phyloP scores from a whole-genome alignment of 2,888 invertebrate genomes.

The Agrotis puta region DNA sequence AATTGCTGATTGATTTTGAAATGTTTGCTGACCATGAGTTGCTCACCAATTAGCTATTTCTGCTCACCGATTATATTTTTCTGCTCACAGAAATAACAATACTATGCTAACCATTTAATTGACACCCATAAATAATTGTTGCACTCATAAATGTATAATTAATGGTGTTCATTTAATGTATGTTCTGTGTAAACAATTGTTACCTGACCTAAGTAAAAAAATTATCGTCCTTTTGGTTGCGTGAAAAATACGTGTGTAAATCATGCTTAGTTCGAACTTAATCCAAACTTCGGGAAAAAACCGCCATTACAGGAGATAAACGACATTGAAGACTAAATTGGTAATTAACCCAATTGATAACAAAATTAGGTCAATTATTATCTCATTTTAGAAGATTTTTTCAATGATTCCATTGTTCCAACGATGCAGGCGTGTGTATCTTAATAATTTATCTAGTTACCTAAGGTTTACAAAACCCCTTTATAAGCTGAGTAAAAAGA shows the following conservation, averaged over 20 bases:
- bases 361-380: conserved; percentile 21
- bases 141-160: no score
- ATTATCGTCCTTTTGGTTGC: neutral
- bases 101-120: no score
- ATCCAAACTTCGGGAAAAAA: neutral
- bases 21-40: no score
- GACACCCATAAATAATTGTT: no score
- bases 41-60: no score
- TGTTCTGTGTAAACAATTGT: no score
- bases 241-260: neutral
- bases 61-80: no score
- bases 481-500: neutral
- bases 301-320: neutral
- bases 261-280: neutral
- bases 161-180: no score
- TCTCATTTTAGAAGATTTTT: neutral
- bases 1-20: no score
- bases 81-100: no score
- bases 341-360: conserved; percentile 7
- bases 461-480: neutral
- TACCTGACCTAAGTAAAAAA: no score
- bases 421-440: neutral
- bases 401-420: no score
- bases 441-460: neutral
- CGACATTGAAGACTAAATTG: conserved; percentile 7